Evolutionary conservation across 2,797 vertebrate genomes (phyloP).

Genomic region (Sciaenops ocellatus): DNA sequence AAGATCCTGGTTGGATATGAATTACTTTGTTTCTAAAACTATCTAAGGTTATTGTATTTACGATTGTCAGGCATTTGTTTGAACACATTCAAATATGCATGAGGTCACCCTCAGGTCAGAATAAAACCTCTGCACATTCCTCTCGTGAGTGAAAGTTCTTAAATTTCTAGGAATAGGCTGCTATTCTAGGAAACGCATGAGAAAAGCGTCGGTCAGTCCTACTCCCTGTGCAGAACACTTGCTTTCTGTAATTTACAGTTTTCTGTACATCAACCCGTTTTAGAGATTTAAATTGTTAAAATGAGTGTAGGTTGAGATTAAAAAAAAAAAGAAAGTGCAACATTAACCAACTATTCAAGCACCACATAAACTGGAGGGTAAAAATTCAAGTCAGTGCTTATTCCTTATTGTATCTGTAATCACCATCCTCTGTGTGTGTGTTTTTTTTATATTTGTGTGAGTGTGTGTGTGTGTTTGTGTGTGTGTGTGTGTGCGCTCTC

Average conservation of each 20-base stretch:
- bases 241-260: neutral
- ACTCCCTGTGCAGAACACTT: neutral
- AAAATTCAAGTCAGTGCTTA: neutral
- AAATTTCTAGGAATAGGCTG: too few relatives aligned
- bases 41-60: too few relatives aligned
- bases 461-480: slow-evolving; percentile 1
- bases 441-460: too few relatives aligned
- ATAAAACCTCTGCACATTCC: too few relatives aligned
- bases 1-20: too few relatives aligned
- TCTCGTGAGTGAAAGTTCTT: too few relatives aligned
- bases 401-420: slow-evolving; percentile 3
- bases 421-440: neutral
- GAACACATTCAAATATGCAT: too few relatives aligned
- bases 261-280: neutral
- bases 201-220: neutral
- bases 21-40: too few relatives aligned
- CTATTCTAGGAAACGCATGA: neutral
- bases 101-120: too few relatives aligned
- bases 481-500: neutral
- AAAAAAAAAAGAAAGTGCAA: too few relatives aligned
- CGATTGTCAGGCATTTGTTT: too few relatives aligned
- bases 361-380: neutral
- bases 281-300: neutral
- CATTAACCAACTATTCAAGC: neutral
- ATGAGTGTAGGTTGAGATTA: neutral